phyloP scores from a whole-genome alignment of 2,113 vertebrate species.

The Phaetusa simplex region DNA sequence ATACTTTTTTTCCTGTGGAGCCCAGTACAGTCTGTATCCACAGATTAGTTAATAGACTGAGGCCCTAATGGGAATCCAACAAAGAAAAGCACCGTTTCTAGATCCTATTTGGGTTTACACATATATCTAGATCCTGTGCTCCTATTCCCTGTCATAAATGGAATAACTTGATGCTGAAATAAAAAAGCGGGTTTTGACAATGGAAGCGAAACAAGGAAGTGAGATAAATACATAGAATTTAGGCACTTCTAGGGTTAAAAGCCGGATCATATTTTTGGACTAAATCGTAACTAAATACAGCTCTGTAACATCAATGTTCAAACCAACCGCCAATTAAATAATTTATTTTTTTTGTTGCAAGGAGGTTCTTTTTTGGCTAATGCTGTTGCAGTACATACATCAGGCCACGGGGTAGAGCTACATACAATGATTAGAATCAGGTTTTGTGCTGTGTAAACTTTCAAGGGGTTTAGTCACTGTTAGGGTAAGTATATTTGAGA shows the following conservation, averaged over 20 bases:
- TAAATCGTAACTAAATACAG: rapidly evolving
- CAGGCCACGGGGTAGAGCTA: constrained; percentile 14
- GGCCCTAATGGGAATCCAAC: neutral
- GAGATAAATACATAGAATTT: neutral
- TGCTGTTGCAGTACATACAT: neutral
- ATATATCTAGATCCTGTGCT: neutral
- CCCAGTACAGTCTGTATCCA: neutral
- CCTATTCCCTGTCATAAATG: neutral
- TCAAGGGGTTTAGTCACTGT: neutral
- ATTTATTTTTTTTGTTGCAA: too few relatives aligned
- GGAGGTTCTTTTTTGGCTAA: neutral
- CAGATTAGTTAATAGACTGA: neutral
- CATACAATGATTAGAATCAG: neutral
- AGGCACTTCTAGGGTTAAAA: neutral
- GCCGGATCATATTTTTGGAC: rapidly evolving
- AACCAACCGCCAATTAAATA: neutral
- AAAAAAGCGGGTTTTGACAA: rapidly evolving
- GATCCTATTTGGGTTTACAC: too few relatives aligned
- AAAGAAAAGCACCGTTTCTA: neutral
- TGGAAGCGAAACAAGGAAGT: neutral
- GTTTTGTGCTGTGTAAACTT: neutral
- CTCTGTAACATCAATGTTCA: rapidly evolving
- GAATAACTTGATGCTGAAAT: neutral
- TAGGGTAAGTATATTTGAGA: neutral
- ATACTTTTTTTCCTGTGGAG: neutral